Evolutionary conservation across 2,888 invertebrate genomes (phyloP), one percentile per base, ranked within the genome.

Genomic region (Orchesella flavescens): DNA sequence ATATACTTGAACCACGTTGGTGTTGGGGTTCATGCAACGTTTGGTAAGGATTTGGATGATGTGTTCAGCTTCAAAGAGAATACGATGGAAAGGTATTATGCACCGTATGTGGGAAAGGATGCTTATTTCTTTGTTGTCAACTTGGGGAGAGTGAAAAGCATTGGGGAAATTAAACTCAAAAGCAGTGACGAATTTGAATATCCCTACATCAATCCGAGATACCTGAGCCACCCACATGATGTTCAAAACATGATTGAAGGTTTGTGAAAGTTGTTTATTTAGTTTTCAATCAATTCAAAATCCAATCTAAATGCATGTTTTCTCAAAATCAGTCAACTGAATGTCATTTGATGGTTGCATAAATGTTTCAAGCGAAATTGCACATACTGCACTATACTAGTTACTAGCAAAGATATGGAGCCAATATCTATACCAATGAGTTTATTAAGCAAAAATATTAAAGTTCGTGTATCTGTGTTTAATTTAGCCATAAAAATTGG

Each of bases 161-260:
- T 88, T n/a, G 92, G 92, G 21, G 88, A 88, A 34, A 78, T 92
- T 12, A 90, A 89, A 72, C 89, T 92, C 15, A 89, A 89, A 82
- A 89, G 90, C 13, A 88, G 85, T 7, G 89, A 92, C 87, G 91
- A 91, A 1, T 87, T 89, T 43, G 89, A 90, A 0, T 90, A 90
- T 83, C 92, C 92, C 1, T 86, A 89, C n/a, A 90, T 92, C 74
- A 90, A 91, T 82, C 91, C 92, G 19, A 91, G 91, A 87, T 92
- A 92, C 86, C 66, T 88, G 0, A 76, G 84, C n/a, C 82, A 87
- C 61, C 68, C 77, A 4, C 84, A 86, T 49, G 88, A 88, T 76
- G 83, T 88, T 10, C 69, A 65, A 49, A 83, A 83, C 24, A 87
- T 87, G 85, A 46, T 84, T 13, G 87, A 87, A 77, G 87, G 87